A percentile compares a stretch with the other conserved stretches of the same genome.
Evolutionary conservation across 2,888 invertebrate species (phyloP).

Genomic region (Apamea monoglypha): DNA sequence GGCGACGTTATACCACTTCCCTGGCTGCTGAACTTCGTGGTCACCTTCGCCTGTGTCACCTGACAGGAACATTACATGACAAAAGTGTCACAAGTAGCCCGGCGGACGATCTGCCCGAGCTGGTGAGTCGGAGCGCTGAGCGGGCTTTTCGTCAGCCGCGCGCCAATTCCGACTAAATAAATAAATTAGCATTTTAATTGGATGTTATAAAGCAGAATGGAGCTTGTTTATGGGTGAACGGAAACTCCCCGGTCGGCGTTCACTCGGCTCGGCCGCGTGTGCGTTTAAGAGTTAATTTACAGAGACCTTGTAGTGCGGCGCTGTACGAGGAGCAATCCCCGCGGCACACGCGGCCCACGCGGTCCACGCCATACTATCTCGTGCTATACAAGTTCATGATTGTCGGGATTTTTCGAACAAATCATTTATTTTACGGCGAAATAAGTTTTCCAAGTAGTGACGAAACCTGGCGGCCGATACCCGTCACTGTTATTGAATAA

Average conservation of each 20-base stretch:
- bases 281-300: constrained; percentile 31
- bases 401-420: neutral
- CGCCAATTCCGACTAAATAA: constrained; percentile 28
- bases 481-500: constrained; percentile 37
- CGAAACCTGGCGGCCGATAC: constrained; percentile 20
- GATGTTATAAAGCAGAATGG: constrained; percentile 36
- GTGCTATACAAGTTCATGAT: neutral
- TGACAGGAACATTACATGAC: constrained; percentile 13
- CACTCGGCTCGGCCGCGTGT: constrained; percentile 9
- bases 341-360: neutral
- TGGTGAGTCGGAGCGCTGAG: neutral
- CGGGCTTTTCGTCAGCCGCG: constrained; percentile 13
- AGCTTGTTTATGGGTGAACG: constrained; percentile 38
- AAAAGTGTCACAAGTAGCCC: constrained; percentile 3
- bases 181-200: constrained; percentile 53
- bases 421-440: constrained; percentile 17
- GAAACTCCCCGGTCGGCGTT: neutral
- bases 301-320: constrained; percentile 15
- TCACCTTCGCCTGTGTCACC: neutral
- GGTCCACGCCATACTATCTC: neutral
- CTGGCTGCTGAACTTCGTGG: no score
- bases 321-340: neutral
- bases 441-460: constrained; percentile 24
- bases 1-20: no score
- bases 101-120: neutral